Conservation (phyloP, 2,113 vertebrate species). For the Agapornis roseicollis region DNA sequence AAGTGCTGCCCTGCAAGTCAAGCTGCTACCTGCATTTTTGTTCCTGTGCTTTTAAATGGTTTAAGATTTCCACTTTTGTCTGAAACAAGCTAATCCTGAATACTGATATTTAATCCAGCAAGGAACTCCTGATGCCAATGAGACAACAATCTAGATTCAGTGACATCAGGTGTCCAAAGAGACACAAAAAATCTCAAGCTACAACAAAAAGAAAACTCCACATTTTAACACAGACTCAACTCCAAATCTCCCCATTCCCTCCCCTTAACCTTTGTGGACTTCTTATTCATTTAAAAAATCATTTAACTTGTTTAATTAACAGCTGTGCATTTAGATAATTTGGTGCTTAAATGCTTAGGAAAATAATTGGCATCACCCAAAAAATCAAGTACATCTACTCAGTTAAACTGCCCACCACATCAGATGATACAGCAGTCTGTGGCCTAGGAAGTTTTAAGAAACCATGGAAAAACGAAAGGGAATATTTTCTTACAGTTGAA, state of each 20-base stretch:
- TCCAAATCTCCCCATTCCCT: neutral
- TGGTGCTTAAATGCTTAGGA: neutral
- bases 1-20: neutral
- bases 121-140: neutral
- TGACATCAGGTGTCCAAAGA: neutral
- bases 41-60: neutral
- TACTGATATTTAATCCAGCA: neutral
- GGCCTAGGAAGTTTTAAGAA: conserved; percentile 44
- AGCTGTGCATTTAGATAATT: neutral
- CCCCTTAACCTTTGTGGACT: neutral
- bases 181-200: neutral
- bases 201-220: neutral
- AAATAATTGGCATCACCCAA: neutral
- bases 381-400: neutral
- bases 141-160: neutral
- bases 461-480: conserved; percentile 12
- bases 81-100: neutral
- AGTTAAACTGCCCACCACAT: neutral
- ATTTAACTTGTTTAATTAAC: neutral
- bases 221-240: neutral
- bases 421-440: neutral
- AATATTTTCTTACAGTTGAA: conserved; percentile 11
- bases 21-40: neutral
- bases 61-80: neutral
- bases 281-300: neutral